A percentile compares a stretch with the other conserved stretches of the same genome.
phyloP scores from a whole-genome alignment of 1,140 invertebrate genomes.

The Neodiprion pinetum region DNA sequence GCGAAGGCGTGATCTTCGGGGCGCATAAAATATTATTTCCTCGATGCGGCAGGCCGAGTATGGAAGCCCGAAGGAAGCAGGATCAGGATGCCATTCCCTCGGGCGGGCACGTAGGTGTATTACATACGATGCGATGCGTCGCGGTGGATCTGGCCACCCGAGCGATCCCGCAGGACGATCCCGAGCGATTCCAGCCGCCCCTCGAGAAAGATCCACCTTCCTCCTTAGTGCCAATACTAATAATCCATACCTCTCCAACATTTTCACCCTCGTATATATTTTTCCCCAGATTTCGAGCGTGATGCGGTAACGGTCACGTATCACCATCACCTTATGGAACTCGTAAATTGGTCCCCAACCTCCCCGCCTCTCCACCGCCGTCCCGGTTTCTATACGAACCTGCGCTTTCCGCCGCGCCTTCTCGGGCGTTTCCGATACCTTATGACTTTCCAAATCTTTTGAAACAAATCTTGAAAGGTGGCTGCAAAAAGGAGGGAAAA shows the following conservation, averaged over 20 bases:
- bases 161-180: constrained; percentile 21
- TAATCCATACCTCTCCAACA: constrained; percentile 49
- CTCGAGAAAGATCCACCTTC: constrained; percentile 41
- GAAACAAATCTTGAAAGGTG: constrained; percentile 16
- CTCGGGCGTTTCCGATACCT: constrained; percentile 14
- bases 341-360: constrained; percentile 39
- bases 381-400: neutral
- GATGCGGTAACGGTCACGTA: constrained; percentile 49
- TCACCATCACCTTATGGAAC: constrained; percentile 43
- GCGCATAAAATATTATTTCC: too few relatives aligned
- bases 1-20: too few relatives aligned
- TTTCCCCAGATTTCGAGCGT: constrained; percentile 46
- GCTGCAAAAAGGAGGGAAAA: neutral
- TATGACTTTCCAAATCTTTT: constrained; percentile 22
- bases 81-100: constrained; percentile 8
- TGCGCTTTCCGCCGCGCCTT: neutral
- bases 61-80: neutral
- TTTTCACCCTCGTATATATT: constrained; percentile 43
- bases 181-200: constrained; percentile 29
- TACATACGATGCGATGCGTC: constrained; percentile 42
- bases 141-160: constrained; percentile 40
- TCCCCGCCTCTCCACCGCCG: constrained; percentile 8
- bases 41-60: too few relatives aligned
- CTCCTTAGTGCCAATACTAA: constrained; percentile 50
- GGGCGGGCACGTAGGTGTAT: constrained; percentile 43